Conservation (phyloP, 2,888 invertebrate genomes). For the Leptopilina myrica region DNA sequence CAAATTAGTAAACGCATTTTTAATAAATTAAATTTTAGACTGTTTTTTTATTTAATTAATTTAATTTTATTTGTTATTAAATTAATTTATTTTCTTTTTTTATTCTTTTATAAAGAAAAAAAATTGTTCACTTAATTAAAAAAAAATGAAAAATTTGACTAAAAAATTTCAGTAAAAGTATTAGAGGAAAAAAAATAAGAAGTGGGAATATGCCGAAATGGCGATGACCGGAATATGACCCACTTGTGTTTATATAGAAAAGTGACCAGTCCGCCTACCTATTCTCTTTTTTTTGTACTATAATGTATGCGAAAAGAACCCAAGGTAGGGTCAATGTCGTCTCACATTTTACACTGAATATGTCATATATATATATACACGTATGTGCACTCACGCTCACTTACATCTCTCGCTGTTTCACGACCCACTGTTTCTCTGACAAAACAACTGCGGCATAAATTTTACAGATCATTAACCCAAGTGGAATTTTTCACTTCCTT, state of each 20-base stretch:
- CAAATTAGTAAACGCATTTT: no score
- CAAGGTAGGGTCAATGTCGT: constrained; percentile 74
- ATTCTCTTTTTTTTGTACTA: constrained; percentile 50
- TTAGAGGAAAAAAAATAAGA: no score
- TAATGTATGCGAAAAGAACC: constrained; percentile 57
- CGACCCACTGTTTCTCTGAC: constrained; percentile 24
- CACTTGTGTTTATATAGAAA: constrained; percentile 63
- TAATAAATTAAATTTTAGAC: no score
- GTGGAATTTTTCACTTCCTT: constrained; percentile 1
- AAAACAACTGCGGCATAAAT: constrained; percentile 25
- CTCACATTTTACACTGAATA: constrained; percentile 51
- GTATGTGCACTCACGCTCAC: constrained; percentile 24
- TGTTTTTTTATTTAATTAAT: no score
- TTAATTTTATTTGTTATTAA: no score
- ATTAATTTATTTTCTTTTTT: no score
- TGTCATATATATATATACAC: background rate
- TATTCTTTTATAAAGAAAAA: no score
- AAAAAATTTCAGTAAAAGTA: no score
- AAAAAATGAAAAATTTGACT: no score
- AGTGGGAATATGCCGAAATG: no score
- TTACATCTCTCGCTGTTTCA: background rate
- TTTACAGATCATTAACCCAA: constrained; percentile 26
- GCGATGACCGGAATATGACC: constrained; percentile 57
- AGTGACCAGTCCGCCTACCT: constrained; percentile 74
- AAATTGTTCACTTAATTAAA: no score